These are phyloP conservation scores for Cryptocheilus praepositus DNA, from an alignment of 2,888 invertebrate genomes.

Conservation along the genomic window DNA sequence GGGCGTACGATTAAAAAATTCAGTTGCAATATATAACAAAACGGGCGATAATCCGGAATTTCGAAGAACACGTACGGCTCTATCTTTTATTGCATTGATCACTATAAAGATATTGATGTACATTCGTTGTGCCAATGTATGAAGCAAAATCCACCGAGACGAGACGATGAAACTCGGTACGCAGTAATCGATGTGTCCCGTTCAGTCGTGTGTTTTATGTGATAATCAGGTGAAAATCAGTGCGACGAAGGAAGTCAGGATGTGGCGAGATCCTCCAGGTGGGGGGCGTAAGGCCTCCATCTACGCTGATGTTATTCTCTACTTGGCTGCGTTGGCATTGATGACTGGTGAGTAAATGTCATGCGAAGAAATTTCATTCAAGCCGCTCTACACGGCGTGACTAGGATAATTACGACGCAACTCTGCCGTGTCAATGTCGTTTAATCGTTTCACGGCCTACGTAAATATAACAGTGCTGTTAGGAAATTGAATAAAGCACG, in stretches of 20 bases:
- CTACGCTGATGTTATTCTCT: conserved; percentile 55
- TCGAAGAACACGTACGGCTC: no score
- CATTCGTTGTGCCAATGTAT: no score
- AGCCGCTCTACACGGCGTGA: conserved; percentile 13
- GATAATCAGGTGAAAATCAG: conserved; percentile 54
- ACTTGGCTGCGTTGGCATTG: conserved; percentile 59
- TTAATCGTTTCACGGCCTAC: background rate
- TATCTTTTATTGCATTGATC: no score
- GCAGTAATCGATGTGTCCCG: conserved; percentile 6
- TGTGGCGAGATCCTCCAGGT: conserved; percentile 70
- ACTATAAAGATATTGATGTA: background rate
- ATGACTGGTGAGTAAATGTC: conserved; percentile 62
- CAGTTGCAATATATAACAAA: no score
- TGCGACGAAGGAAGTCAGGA: conserved; percentile 56
- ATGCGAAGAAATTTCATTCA: conserved; percentile 16
- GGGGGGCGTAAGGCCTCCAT: conserved; percentile 55
- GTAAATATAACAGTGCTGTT: no score
- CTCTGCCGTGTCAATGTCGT: conserved; percentile 13
- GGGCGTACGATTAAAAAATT: no score
- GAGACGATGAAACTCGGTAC: background rate
- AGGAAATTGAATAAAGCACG: no score
- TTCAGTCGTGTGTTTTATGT: conserved; percentile 48
- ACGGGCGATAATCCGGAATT: no score
- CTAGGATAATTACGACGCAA: conserved; percentile 17
- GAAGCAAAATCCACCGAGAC: conserved; percentile 9